phyloP scores from a whole-genome alignment of 23 tunicate species.

The Styela plicata region DNA sequence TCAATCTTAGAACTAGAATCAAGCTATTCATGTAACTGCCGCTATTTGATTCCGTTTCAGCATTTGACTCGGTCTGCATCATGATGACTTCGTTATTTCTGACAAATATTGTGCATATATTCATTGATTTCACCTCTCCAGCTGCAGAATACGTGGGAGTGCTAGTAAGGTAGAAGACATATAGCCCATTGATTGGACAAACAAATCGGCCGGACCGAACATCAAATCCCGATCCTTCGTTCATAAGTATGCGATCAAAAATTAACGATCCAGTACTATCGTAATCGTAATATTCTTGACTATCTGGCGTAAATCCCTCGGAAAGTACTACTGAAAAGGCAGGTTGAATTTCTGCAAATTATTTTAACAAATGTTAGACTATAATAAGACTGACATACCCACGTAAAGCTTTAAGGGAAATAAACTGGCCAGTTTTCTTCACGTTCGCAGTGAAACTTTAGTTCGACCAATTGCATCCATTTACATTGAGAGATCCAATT shows the following conservation, averaged over 20 bases:
- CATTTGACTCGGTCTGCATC: not conserved
- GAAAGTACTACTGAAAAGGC: not conserved
- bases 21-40: not conserved
- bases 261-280: not conserved
- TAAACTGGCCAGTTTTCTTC: too few relatives aligned
- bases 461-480: too few relatives aligned
- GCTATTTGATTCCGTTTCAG: not conserved
- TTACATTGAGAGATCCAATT: too few relatives aligned
- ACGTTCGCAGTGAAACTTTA: too few relatives aligned
- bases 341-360: not conserved
- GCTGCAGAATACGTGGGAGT: not conserved
- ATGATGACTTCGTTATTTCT: not conserved
- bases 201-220: not conserved
- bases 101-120: not conserved
- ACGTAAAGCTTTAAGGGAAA: too few relatives aligned
- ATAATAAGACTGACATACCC: too few relatives aligned
- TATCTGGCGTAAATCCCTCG: not conserved
- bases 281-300: not conserved
- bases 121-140: not conserved
- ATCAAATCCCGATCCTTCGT: not conserved
- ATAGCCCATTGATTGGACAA: not conserved
- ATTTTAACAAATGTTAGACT: too few relatives aligned
- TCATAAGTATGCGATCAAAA: not conserved
- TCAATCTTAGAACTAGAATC: not conserved
- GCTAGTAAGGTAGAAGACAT: not conserved